Evolutionary conservation across 2,888 invertebrate genomes (phyloP).

Genomic region (Drosophila prolongata): DNA sequence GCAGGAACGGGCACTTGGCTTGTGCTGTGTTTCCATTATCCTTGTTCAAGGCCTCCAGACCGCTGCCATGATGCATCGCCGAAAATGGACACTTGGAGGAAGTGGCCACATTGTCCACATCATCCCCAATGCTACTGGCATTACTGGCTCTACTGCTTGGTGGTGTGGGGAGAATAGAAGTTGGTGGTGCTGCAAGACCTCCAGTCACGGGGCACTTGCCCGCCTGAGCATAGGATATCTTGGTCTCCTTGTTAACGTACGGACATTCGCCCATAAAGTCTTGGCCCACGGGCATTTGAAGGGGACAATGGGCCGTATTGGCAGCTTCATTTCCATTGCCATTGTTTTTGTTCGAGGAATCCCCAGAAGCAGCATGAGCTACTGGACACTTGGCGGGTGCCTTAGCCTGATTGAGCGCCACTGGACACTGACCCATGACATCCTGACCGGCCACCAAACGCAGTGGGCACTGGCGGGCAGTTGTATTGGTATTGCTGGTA

Average conservation of each 20-base stretch:
- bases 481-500: constrained; percentile 50
- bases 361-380: constrained; percentile 26
- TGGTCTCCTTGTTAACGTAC: constrained; percentile 84
- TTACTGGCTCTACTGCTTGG: constrained; percentile 35
- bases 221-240: constrained; percentile 76
- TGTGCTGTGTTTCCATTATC: constrained; percentile 29
- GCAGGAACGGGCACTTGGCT: constrained; percentile 84
- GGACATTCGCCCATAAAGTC: constrained; percentile 85
- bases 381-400: constrained; percentile 26
- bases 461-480: constrained; percentile 82
- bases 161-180: constrained; percentile 30
- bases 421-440: constrained; percentile 53
- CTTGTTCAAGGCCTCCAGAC: constrained; percentile 53
- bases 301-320: constrained; percentile 79
- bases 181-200: constrained; percentile 6
- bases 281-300: constrained; percentile 84
- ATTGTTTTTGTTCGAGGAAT: constrained; percentile 8
- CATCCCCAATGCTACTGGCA: constrained; percentile 57
- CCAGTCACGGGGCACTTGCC: constrained; percentile 75
- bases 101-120: constrained; percentile 66
- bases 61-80: constrained; percentile 70
- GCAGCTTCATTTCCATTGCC: constrained; percentile 50
- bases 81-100: constrained; percentile 81
- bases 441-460: constrained; percentile 84
- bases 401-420: constrained; percentile 6